Conservation (phyloP, 2,797 vertebrate genomes). For the Hylomyscus alleni region DNA sequence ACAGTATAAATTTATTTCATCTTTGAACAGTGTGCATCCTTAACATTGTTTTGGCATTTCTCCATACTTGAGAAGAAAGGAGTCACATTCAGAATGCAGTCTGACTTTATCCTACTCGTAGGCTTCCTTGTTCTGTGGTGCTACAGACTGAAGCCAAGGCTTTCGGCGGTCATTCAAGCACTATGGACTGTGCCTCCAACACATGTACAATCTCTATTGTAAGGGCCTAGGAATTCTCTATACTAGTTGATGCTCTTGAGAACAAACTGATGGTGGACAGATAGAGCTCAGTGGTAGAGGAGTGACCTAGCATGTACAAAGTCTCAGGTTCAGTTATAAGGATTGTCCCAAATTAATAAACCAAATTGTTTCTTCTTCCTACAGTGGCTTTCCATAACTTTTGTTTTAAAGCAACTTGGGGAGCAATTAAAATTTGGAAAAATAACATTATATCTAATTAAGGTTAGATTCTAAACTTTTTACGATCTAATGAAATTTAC, state of each 20-base stretch:
- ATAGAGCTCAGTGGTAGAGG: not conserved
- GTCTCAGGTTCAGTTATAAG: not conserved
- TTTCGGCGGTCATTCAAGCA: not conserved
- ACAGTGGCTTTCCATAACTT: not conserved
- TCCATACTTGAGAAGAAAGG: not conserved
- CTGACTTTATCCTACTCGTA: not conserved
- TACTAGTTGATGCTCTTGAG: not conserved
- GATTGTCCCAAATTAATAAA: not conserved
- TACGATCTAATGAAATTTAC: not conserved
- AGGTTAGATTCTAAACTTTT: slow-evolving; percentile 41
- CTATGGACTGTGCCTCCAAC: not conserved
- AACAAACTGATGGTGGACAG: not conserved
- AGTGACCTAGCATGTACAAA: too few relatives aligned
- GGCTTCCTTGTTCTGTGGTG: not conserved
- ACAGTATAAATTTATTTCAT: slow-evolving; percentile 37
- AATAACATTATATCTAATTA: not conserved
- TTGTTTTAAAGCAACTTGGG: not conserved
- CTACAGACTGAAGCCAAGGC: not conserved
- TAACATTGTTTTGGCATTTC: not conserved
- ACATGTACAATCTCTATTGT: not conserved
- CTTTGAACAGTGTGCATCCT: not conserved
- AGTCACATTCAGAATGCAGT: not conserved
- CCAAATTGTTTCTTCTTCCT: not conserved
- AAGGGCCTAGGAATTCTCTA: not conserved
- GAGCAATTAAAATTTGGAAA: not conserved